Conservation (phyloP, 2,888 invertebrate species). For the Aethes cnicana region DNA sequence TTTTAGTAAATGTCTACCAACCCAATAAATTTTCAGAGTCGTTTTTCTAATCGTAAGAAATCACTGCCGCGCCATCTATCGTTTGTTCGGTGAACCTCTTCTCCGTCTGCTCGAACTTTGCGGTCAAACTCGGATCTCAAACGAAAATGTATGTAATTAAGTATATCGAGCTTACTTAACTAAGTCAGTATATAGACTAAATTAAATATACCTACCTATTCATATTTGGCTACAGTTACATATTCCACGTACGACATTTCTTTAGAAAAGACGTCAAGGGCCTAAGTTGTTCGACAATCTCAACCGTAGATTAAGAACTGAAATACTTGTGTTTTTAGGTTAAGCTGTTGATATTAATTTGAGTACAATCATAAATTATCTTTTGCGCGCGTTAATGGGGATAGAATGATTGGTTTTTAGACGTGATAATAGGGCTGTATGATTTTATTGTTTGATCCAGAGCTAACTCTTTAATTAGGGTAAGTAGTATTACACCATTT, state of each 20-base stretch:
- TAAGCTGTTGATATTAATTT: conserved; percentile 6
- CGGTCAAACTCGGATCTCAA: conserved; percentile 1
- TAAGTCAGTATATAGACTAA: conserved; percentile 16
- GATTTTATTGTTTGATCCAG: too few relatives aligned
- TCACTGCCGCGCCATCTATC: neutral
- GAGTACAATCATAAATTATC: too few relatives aligned
- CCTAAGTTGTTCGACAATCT: conserved; percentile 15
- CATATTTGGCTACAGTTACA: conserved; percentile 21
- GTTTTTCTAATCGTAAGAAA: too few relatives aligned
- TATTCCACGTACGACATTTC: neutral
- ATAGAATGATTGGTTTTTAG: too few relatives aligned
- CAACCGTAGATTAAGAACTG: conserved; percentile 17
- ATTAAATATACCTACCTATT: neutral
- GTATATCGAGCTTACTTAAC: conserved; percentile 28
- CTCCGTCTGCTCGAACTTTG: too few relatives aligned
- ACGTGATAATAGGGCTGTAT: too few relatives aligned
- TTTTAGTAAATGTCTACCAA: too few relatives aligned
- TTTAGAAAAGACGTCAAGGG: neutral
- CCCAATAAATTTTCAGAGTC: too few relatives aligned
- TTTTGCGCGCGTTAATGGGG: too few relatives aligned
- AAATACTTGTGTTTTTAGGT: conserved; percentile 1
- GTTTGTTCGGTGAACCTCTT: too few relatives aligned
- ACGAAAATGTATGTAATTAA: conserved; percentile 8
- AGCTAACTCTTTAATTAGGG: too few relatives aligned
- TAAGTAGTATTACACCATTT: too few relatives aligned